A percentile compares a stretch with the other conserved stretches of the same genome.
Evolutionary conservation across 2,888 invertebrate genomes (phyloP).

Genomic region (Coenonympha arcania): DNA sequence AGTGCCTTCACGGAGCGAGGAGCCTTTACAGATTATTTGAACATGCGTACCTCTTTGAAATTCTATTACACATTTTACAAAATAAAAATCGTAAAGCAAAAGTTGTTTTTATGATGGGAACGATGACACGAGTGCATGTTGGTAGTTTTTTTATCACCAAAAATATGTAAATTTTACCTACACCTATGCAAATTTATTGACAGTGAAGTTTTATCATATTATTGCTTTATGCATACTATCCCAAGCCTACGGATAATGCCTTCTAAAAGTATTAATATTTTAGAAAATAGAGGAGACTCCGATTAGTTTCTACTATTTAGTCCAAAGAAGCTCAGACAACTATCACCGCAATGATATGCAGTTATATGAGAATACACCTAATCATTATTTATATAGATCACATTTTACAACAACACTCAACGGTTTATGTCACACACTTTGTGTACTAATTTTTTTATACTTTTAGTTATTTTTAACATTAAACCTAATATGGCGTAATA

Average conservation of each 20-base stretch:
- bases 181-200: background rate
- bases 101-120: too few species aligned
- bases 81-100: too few species aligned
- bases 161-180: too few species aligned
- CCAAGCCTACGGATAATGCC: slow-evolving; percentile 25
- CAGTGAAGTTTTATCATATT: slow-evolving; percentile 6
- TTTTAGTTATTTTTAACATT: slow-evolving; percentile 32
- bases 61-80: too few species aligned
- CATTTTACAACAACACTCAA: slow-evolving; percentile 52
- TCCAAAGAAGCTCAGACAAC: slow-evolving; percentile 4
- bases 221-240: slow-evolving; percentile 12
- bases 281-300: slow-evolving; percentile 11
- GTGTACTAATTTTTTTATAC: slow-evolving; percentile 23
- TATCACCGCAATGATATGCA: slow-evolving; percentile 4
- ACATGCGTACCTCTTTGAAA: too few species aligned
- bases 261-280: slow-evolving; percentile 22
- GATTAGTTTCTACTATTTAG: slow-evolving; percentile 11
- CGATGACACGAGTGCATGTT: too few species aligned
- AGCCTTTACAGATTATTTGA: too few species aligned
- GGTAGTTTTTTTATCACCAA: too few species aligned
- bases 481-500: slow-evolving; percentile 41
- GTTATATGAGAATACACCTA: slow-evolving; percentile 33
- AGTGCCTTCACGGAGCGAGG: too few species aligned
- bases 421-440: slow-evolving; percentile 37
- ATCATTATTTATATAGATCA: slow-evolving; percentile 55